Evolutionary conservation across 2,113 vertebrate species (phyloP).

Genomic region (Atrichornis clamosus): DNA sequence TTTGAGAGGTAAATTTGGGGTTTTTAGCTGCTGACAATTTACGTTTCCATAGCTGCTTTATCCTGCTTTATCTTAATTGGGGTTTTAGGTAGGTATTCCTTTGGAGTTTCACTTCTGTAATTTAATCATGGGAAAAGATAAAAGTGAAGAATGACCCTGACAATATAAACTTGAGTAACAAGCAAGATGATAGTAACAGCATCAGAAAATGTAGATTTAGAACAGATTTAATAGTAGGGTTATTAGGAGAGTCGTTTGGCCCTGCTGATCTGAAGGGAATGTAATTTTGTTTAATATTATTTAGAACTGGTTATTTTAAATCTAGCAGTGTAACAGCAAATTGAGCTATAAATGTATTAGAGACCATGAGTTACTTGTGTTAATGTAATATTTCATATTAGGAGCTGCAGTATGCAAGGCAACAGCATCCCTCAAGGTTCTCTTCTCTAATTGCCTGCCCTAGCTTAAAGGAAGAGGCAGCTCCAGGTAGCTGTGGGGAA

Average conservation of each 20-base stretch:
- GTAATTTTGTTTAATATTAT: neutral
- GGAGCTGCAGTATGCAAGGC: conserved; percentile 71
- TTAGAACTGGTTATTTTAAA: neutral
- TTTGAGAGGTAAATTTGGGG: neutral
- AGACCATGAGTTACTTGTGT: neutral
- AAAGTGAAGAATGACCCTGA: neutral
- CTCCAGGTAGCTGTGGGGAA: neutral
- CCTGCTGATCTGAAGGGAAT: neutral
- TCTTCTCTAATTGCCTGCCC: neutral
- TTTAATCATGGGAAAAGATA: neutral
- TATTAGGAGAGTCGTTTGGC: neutral
- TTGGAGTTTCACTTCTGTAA: neutral
- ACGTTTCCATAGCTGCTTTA: neutral
- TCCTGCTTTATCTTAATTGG: neutral
- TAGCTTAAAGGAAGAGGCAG: neutral
- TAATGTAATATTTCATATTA: conserved; percentile 4
- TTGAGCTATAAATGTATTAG: neutral
- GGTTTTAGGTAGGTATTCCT: neutral
- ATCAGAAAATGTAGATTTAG: neutral
- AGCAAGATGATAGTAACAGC: neutral
- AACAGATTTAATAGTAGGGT: neutral
- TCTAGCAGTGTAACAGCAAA: neutral
- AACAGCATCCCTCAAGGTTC: conserved; percentile 14
- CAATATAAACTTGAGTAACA: neutral
- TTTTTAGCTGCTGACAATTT: neutral